Conservation (phyloP, 2,797 vertebrate genomes). For the Sphenodon punctatus region DNA sequence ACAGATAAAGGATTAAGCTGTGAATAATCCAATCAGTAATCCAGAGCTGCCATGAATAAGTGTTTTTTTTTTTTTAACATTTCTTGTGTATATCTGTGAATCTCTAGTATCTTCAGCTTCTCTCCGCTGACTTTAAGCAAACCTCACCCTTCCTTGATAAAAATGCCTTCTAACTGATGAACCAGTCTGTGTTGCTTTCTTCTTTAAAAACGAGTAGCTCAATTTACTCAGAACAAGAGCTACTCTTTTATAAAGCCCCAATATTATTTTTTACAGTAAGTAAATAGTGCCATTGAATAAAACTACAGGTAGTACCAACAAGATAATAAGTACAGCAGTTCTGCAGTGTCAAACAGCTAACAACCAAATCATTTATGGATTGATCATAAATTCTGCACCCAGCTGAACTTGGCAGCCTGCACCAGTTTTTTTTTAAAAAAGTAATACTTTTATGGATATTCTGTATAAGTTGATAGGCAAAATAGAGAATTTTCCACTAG, state of each 20-base stretch:
- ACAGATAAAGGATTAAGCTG: rapidly evolving
- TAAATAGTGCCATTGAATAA: slow-evolving; percentile 8
- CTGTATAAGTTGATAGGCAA: neutral
- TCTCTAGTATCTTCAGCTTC: too few species aligned
- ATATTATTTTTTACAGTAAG: too few species aligned
- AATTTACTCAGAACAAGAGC: neutral
- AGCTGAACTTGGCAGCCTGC: neutral
- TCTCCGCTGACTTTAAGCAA: neutral
- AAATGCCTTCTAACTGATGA: neutral
- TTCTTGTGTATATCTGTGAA: too few species aligned
- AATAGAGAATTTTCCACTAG: neutral
- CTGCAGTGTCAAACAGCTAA: neutral
- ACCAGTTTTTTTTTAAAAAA: neutral
- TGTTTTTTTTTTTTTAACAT: too few species aligned
- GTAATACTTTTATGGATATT: neutral
- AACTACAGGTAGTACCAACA: neutral
- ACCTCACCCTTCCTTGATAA: neutral
- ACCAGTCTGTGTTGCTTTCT: neutral
- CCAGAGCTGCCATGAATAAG: neutral
- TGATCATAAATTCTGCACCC: neutral
- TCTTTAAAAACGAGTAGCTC: neutral
- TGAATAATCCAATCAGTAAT: neutral
- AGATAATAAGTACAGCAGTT: slow-evolving; percentile 21
- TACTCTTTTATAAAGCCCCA: neutral
- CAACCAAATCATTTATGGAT: slow-evolving; percentile 10